phyloP scores from a whole-genome alignment of 1,140 invertebrate genomes.

The Macrostomum lignano region DNA sequence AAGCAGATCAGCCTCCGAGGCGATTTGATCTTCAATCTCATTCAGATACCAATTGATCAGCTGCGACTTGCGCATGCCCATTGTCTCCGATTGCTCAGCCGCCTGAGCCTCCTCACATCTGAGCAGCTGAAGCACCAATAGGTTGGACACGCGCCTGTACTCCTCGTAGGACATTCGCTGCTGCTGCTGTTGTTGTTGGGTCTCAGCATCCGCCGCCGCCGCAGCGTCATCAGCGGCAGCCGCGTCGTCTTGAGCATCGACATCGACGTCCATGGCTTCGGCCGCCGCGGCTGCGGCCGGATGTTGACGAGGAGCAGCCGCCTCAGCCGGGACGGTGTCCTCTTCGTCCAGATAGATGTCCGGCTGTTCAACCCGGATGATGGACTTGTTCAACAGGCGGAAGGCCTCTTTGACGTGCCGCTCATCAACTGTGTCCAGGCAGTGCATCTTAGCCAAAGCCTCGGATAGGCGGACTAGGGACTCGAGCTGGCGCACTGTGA shows the following conservation, averaged over 20 bases:
- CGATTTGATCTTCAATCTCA: conserved; percentile 54
- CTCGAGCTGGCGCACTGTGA: conserved; percentile 94
- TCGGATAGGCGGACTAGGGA: conserved; percentile 82
- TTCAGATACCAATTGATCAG: conserved; percentile 78
- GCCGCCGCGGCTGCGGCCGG: no score
- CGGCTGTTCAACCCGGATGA: conserved; percentile 82
- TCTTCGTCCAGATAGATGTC: conserved; percentile 73
- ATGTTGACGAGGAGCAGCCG: conserved; percentile 8
- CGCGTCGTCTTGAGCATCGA: no score
- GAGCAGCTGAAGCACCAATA: conserved; percentile 61
- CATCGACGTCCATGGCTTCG: conserved; percentile 10
- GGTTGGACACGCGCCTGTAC: conserved; percentile 66
- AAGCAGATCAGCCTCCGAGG: conserved; percentile 60
- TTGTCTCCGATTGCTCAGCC: conserved; percentile 22
- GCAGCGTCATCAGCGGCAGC: no score
- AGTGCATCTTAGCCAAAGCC: conserved; percentile 77
- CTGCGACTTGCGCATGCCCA: conserved; percentile 46
- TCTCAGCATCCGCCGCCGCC: no score
- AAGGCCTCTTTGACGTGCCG: conserved; percentile 69
- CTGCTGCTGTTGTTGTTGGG: no score
- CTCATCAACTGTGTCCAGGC: conserved; percentile 45
- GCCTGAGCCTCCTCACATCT: conserved; percentile 45
- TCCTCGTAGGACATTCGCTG: conserved; percentile 81
- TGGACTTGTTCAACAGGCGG: conserved; percentile 80
- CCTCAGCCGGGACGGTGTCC: conserved; percentile 31